Base-by-base conservation (phyloP, 1,140 invertebrate genomes). In the Musca domestica region DNA sequence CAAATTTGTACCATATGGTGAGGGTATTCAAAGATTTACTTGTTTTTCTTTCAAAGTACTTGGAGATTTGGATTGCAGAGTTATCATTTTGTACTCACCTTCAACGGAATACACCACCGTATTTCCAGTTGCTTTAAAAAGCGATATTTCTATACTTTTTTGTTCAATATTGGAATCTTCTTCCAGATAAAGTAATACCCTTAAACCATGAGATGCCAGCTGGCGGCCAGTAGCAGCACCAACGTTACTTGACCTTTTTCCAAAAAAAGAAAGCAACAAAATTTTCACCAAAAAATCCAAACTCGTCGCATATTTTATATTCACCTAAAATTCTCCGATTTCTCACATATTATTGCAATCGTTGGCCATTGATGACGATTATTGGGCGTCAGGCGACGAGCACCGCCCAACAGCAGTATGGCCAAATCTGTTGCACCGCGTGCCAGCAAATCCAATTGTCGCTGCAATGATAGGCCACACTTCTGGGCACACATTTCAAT, bases 321-420 rank as follows among this genome's bases (percentile, higher is more conserved):
- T 46, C 64, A 68, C 70, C 70, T 66, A 48, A 34, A 66, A 64
- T 71, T 67, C 9, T 47, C 30, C 27, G 67, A 61, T 46, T 69
- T 69, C 17, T 80, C 92, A 81, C 90, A 92, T 3, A 95, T 80
- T 3, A 92, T 86, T 20, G 91, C 88, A 19, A 94, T 90, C 14
- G 86, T 88, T 20, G 92, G 92, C 83, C 88, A 87, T 76, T 94
- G 93, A 76, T 95, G 93, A 17, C 86, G 85, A 78, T 94, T 95
- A 67, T 89, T 87, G n/a, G 91, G 92, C 74, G 90, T 90, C 52
- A 94, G 81, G 47, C 89, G 83, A 66, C 88, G 88, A 66, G 87
- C 88, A 3, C 92, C 92, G 12, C 93, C 93, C 12, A 93, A 75
- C 9, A 94, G 76, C 70, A 92, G 91, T 1, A 95, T 83, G 47